Evolutionary conservation across 2,113 vertebrate species (phyloP).

Genomic region (Reinhardtius hippoglossoides): DNA sequence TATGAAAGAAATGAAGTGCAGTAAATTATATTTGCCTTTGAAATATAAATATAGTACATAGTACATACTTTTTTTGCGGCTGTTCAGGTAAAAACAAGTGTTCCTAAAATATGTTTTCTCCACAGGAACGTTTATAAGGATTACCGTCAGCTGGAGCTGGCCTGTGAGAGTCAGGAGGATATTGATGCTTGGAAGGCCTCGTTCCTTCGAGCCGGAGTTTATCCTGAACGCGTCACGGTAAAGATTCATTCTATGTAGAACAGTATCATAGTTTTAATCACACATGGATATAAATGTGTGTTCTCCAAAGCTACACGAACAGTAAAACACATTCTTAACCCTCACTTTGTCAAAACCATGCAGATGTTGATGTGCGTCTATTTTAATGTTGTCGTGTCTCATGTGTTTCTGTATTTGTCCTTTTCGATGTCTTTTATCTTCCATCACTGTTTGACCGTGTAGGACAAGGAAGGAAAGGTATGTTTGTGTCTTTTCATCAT

Average conservation of each 20-base stretch:
- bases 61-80: no score
- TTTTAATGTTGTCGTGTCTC: constrained; percentile 49
- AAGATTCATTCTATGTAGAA: constrained; percentile 31
- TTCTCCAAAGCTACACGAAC: not conserved
- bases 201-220: constrained; percentile 96
- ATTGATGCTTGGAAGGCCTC: constrained; percentile 99
- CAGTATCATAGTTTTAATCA: no score
- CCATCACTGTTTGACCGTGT: constrained; percentile 46
- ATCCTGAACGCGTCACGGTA: constrained; percentile 94
- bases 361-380: constrained; percentile 10
- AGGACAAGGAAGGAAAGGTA: constrained; percentile 81
- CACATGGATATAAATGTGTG: not conserved
- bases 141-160: constrained; percentile 97
- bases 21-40: no score
- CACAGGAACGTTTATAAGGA: constrained; percentile 98
- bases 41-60: no score
- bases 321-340: not conserved
- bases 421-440: constrained; percentile 54
- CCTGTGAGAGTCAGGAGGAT: constrained; percentile 99
- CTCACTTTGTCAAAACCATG: no score
- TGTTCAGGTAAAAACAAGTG: no score
- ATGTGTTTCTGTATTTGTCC: constrained; percentile 42
- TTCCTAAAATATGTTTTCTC: not conserved
- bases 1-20: no score
- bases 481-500: constrained; percentile 3